These are phyloP conservation scores for Corythornis madagascariensis DNA, from an alignment of 2,113 vertebrate genomes.

Conservation along the genomic window DNA sequence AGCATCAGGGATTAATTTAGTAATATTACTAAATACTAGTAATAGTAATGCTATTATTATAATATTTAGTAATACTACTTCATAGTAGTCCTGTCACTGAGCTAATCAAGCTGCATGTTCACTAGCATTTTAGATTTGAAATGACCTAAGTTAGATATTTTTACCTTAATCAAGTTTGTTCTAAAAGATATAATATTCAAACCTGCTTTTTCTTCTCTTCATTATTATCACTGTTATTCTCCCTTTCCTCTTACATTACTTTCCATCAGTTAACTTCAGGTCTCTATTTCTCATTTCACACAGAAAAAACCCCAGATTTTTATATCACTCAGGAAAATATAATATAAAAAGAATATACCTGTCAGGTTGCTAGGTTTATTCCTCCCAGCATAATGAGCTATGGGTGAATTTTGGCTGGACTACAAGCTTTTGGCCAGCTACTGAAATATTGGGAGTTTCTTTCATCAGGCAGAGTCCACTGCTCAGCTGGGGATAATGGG, in stretches of 20 bases:
- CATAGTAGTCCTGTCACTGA: background rate
- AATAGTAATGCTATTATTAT: no score
- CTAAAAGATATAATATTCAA: background rate
- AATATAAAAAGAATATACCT: background rate
- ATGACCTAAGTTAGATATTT: background rate
- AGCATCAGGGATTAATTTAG: background rate
- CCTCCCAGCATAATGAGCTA: background rate
- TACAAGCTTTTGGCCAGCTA: background rate
- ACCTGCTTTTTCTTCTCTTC: background rate
- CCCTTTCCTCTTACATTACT: background rate
- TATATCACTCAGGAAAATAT: background rate
- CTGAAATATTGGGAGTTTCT: background rate
- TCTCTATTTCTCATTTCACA: background rate
- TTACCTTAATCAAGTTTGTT: background rate
- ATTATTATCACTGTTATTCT: background rate
- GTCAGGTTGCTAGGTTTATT: background rate
- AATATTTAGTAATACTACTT: background rate
- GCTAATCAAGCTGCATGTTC: background rate
- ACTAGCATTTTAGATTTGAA: background rate
- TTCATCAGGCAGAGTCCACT: background rate
- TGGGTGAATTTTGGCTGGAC: background rate
- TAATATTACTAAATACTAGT: background rate
- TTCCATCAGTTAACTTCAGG: background rate
- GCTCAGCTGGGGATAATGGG: background rate
- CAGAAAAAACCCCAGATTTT: background rate